Evolutionary conservation across 2,888 invertebrate species (phyloP), one percentile per base, ranked within the genome.

Genomic region (Andrena camellia): DNA sequence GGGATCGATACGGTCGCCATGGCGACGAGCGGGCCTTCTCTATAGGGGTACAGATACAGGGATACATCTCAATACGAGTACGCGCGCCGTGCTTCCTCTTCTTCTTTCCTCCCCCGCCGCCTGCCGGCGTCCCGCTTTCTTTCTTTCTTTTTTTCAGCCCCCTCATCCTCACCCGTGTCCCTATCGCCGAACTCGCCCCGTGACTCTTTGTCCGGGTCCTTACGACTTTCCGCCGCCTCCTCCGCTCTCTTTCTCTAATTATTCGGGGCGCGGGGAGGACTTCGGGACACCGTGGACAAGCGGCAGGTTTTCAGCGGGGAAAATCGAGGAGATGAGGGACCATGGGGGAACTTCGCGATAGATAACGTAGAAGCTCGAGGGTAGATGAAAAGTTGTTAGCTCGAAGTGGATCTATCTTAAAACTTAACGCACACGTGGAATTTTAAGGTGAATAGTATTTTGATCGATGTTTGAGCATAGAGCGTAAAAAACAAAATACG

Each of bases 1-100:
- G 83, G 91, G 92, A 93, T 93, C 93, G 93, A 93, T 93, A 93
- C 91, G 87, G 92, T 93, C 88, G 91, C 89, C 90, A 93, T 93
- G 92, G 89, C 90, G 87, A 93, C 93, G 70, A 70, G 85, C 88
- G 85, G 84, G 89, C 86, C 85, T 85, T 84, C 88, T 88, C 85
- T 86, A 82, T 86, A 90, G 88, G 86, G 85, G 88, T 87, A 87
- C 86, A 87, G 86, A 87, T 89, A 91, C 86, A 87, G 83, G 81
- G 84, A 88, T 88, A 88, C 84, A 88, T 88, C 88, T 88, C 88
- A 84, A 88, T 88, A 85, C 86, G 85, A 87, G 82, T 57, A 71
- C 77, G 74, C 77, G 74, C 68, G 33, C 54, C 42, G 78, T 74
- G 77, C 67, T 73, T 52, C 54, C 79, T 54, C 81, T 69, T 17